Evolutionary conservation across 2,797 vertebrate species (phyloP).

Genomic region (Lagodon rhomboides): DNA sequence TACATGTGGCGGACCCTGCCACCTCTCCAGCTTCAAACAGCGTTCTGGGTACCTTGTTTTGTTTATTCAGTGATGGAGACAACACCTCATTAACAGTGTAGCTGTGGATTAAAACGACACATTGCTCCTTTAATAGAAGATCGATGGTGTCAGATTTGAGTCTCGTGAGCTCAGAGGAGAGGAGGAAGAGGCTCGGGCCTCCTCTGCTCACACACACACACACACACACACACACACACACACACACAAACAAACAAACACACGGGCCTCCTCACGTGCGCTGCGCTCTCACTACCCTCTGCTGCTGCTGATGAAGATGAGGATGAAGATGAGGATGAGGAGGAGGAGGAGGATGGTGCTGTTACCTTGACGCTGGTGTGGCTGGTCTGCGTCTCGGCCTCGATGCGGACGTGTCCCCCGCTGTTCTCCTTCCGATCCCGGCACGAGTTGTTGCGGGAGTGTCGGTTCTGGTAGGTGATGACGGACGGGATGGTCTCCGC

Average conservation of each 20-base stretch:
- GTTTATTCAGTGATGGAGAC: too few species aligned
- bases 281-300: conserved; percentile 6
- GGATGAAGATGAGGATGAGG: conserved; percentile 18
- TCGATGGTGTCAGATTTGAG: too few species aligned
- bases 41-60: too few species aligned
- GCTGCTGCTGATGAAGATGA: not conserved
- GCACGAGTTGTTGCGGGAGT: conserved; percentile 82
- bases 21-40: too few species aligned
- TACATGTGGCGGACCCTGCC: too few species aligned
- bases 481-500: conserved; percentile 91
- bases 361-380: conserved; percentile 89
- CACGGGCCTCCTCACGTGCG: conserved; percentile 44
- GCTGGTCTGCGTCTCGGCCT: conserved; percentile 95
- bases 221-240: too few species aligned
- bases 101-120: too few species aligned
- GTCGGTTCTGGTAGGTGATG: conserved; percentile 89
- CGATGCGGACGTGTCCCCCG: conserved; percentile 86
- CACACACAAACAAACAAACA: not conserved
- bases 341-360: not conserved
- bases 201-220: conserved; percentile 13
- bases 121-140: too few species aligned
- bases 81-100: too few species aligned
- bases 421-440: conserved; percentile 84
- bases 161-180: too few species aligned
- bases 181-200: conserved; percentile 41